These are phyloP conservation scores for Pseudorasbora parva DNA, from an alignment of 2,113 vertebrate species.

Conservation along the genomic window DNA sequence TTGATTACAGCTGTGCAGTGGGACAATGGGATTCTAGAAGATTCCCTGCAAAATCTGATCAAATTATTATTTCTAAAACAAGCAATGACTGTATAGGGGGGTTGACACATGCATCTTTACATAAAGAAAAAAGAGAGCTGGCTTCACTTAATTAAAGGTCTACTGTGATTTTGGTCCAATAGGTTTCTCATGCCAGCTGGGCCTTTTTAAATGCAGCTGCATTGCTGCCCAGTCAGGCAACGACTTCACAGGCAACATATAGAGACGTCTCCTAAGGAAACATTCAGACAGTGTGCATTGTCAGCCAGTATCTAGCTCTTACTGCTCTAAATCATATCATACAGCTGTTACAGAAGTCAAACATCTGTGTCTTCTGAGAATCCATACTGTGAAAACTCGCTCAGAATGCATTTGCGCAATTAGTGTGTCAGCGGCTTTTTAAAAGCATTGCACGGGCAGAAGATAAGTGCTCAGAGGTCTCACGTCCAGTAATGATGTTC, in stretches of 20 bases:
- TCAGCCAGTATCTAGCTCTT: neutral
- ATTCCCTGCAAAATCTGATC: slow-evolving; percentile 1
- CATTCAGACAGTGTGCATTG: neutral
- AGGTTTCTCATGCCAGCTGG: slow-evolving; percentile 4
- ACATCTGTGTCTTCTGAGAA: slow-evolving; percentile 33
- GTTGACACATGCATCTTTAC: neutral
- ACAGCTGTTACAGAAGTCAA: slow-evolving; percentile 43
- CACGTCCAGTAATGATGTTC: slow-evolving; percentile 34
- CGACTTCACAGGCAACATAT: neutral
- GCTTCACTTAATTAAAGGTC: neutral
- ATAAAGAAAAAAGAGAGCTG: neutral
- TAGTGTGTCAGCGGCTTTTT: slow-evolving; percentile 35
- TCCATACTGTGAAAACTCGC: slow-evolving; percentile 3
- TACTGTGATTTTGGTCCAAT: neutral
- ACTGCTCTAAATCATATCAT: neutral
- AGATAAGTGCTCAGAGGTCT: slow-evolving; percentile 27
- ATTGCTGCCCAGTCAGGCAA: neutral
- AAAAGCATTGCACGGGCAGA: slow-evolving; percentile 13
- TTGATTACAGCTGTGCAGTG: slow-evolving; percentile 45
- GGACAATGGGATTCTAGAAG: slow-evolving; percentile 13
- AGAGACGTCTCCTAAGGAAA: neutral
- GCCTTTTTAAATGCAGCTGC: neutral
- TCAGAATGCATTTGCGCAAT: slow-evolving; percentile 41
- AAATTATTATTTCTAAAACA: slow-evolving; percentile 16
- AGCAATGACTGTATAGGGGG: neutral